Evolutionary conservation across 2,888 invertebrate species (phyloP), one percentile per base, ranked within the genome.

Genomic region (Cryptus viduatorius): DNA sequence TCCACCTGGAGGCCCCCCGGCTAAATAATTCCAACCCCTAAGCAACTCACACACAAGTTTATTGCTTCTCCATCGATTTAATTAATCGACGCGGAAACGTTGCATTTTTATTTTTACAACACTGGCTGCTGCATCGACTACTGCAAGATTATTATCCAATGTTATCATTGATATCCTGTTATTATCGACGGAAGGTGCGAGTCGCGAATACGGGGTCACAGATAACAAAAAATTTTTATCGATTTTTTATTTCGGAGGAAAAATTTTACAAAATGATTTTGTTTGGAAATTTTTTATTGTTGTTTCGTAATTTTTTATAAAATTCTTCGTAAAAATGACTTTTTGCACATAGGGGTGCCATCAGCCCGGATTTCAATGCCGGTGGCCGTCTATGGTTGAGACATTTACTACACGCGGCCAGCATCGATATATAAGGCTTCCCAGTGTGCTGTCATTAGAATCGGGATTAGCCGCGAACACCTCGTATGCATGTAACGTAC

Each of bases 361-460:
- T 79, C 86, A 85, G 83, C 84, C 84, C 86, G 82, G 79, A 29
- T 29, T 53, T 76, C 75, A 79, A 48, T 73, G 67, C 76, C 64
- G 46, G 67, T 79, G 73, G 88, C 86, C 86, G 85, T 83, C 78
- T 86, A 85, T 86, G 89, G 87, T 86, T 82, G 84, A 79, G 81
- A 86, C 37, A 56, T 83, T 86, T 86, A 87, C 87, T 86, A 86
- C 88, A 88, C 85, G 82, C 87, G 76, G 78, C 84, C 87, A 82
- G 73, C 81, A 88, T 87, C 77, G 82, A 89, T 88, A 84, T 92
- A 84, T 92, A 92, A 76, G 93, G 93, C 92, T 93, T 93, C 93
- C 88, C 88, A 88, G 89, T 90, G 87, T 87, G 89, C 90, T 92
- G 92, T 92, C 91, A 92, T 91, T 91, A 89, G 91, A 92, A 92